Percentiles rank a stretch among this genome's conserved stretches.
phyloP scores from a whole-genome alignment of 2,797 vertebrate species.

The Anguilla pacifica region DNA sequence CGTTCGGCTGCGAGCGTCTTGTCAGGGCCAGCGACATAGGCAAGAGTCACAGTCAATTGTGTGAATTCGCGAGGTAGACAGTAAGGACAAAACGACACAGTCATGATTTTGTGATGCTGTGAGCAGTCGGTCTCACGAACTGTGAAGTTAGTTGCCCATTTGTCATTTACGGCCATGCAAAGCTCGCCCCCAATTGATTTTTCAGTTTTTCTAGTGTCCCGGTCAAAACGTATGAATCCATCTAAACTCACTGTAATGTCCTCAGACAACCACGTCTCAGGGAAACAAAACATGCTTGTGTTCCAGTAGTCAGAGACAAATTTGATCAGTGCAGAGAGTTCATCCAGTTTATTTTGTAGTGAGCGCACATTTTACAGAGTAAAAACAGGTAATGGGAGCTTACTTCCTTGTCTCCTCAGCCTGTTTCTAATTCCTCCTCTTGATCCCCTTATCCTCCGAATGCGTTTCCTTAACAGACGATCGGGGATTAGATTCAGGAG shows the following conservation, averaged over 20 bases:
- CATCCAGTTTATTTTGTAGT: conserved; percentile 12
- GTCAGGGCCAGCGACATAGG: no score
- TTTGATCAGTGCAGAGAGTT: conserved; percentile 18
- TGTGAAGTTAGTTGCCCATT: no score
- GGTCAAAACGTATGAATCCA: background rate
- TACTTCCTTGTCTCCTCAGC: conserved; percentile 3
- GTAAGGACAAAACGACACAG: no score
- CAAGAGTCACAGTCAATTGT: no score
- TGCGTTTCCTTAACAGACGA: conserved; percentile 9
- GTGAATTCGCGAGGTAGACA: no score
- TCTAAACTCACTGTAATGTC: background rate
- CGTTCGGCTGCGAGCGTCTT: background rate
- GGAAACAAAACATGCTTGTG: background rate
- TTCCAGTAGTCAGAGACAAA: background rate
- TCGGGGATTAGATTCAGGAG: background rate
- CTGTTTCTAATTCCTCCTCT: conserved; percentile 17
- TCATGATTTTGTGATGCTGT: no score
- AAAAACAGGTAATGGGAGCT: background rate
- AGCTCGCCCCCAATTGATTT: no score
- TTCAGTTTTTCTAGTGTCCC: background rate
- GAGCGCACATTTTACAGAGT: conserved; percentile 19
- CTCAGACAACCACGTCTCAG: background rate
- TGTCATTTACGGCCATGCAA: no score
- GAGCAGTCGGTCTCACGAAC: no score
- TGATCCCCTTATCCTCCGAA: conserved; percentile 4